These are phyloP conservation scores for Lepetodrilus schrolli DNA, from an alignment of 2,888 invertebrate species.

Conservation along the genomic window DNA sequence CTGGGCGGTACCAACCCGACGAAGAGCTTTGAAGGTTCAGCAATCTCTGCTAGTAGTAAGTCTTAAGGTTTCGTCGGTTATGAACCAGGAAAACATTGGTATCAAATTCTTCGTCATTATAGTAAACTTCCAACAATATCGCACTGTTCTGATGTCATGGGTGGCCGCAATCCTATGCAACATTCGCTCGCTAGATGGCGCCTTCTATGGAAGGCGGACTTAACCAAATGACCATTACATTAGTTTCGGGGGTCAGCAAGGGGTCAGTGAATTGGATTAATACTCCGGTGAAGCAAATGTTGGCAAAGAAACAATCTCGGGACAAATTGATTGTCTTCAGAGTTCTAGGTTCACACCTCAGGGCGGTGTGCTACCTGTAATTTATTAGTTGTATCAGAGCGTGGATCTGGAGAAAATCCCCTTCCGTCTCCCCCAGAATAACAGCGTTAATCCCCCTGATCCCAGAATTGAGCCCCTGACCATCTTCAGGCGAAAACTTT, in stretches of 20 bases:
- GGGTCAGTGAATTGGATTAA: conserved; percentile 16
- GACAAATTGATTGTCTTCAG: conserved; percentile 21
- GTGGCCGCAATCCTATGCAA: no score
- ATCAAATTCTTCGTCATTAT: background rate
- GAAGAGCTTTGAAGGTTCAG: no score
- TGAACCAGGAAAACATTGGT: background rate
- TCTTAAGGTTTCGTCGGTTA: background rate
- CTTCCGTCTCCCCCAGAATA: no score
- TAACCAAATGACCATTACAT: background rate
- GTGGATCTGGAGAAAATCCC: background rate
- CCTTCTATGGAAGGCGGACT: background rate
- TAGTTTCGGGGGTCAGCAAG: background rate
- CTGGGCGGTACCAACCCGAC: no score
- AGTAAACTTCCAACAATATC: background rate
- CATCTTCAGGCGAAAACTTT: no score
- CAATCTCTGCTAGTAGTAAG: background rate
- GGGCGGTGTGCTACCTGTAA: background rate
- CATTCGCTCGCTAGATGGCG: background rate
- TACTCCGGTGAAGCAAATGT: background rate
- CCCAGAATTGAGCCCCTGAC: no score
- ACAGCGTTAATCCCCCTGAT: no score
- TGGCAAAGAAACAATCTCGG: background rate
- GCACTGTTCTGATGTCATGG: no score
- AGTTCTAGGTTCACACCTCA: background rate
- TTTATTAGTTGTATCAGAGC: background rate